Percentiles rank a stretch among this genome's conserved stretches.
Conservation (phyloP, 2,797 vertebrate species). For the Protosalanx chinensis region DNA sequence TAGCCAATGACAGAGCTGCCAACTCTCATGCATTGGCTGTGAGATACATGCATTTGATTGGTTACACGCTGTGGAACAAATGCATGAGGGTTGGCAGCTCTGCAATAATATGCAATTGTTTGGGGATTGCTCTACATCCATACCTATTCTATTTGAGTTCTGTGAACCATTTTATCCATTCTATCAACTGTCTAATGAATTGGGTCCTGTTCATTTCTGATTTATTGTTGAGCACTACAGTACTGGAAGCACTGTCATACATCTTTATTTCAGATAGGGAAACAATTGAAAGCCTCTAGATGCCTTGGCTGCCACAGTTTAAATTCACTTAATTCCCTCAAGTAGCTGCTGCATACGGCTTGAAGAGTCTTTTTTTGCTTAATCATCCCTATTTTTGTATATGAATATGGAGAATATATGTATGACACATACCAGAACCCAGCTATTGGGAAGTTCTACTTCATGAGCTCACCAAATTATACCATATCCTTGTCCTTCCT, state of each 20-base stretch:
- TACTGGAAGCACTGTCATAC: neutral
- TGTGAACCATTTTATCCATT: constrained; percentile 12
- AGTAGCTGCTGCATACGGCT: neutral
- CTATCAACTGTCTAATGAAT: neutral
- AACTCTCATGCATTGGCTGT: no score
- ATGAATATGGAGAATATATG: neutral
- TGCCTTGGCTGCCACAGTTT: neutral
- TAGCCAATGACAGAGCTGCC: neutral
- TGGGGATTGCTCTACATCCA: constrained; percentile 30
- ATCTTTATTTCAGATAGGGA: neutral
- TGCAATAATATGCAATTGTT: constrained; percentile 21
- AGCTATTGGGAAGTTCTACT: neutral
- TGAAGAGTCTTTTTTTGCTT: no score
- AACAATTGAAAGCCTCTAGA: neutral
- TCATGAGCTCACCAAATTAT: no score
- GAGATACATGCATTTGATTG: no score
- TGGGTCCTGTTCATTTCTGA: neutral
- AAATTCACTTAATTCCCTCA: neutral
- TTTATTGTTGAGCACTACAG: neutral
- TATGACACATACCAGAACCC: neutral
- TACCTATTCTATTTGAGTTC: constrained; percentile 23
- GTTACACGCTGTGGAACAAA: no score
- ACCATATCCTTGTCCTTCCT: neutral
- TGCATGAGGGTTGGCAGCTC: no score
- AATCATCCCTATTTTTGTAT: neutral